Evolutionary conservation across 2,888 invertebrate genomes (phyloP).

Genomic region (Pachliopta kotzebuea): DNA sequence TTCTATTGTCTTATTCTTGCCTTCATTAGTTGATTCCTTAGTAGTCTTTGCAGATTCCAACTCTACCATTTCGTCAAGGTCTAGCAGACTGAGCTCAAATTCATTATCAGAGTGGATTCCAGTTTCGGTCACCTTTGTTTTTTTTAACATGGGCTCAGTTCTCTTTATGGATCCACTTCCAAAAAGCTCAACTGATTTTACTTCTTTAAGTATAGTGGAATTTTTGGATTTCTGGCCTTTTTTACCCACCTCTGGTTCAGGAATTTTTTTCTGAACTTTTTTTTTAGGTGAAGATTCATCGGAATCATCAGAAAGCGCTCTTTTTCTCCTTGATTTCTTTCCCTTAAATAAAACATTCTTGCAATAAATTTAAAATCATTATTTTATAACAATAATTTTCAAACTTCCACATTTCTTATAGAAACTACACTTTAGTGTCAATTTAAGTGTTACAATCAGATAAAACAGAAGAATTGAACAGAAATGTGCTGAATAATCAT

Average conservation of each 20-base stretch:
- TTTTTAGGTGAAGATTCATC: slow-evolving; percentile 53
- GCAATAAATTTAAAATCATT: neutral
- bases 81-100: slow-evolving; percentile 84
- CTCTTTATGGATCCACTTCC: slow-evolving; percentile 82
- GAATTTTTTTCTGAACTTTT: slow-evolving; percentile 35
- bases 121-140: slow-evolving; percentile 66
- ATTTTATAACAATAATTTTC: too few species aligned
- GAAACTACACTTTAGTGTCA: too few species aligned
- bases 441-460: too few species aligned
- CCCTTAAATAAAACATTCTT: slow-evolving; percentile 41
- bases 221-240: slow-evolving; percentile 35
- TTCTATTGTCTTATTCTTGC: slow-evolving; percentile 29
- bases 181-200: slow-evolving; percentile 81
- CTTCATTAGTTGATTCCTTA: neutral
- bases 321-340: slow-evolving; percentile 54
- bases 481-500: too few species aligned
- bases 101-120: slow-evolving; percentile 84
- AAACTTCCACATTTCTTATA: too few species aligned
- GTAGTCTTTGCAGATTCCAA: slow-evolving; percentile 23
- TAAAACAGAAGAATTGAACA: too few species aligned
- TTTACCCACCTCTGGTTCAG: neutral
- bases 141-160: slow-evolving; percentile 70
- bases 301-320: slow-evolving; percentile 59
- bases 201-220: slow-evolving; percentile 53
- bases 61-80: slow-evolving; percentile 80